Evolutionary conservation across 2,113 vertebrate species (phyloP).

Genomic region (Pipa parva): DNA sequence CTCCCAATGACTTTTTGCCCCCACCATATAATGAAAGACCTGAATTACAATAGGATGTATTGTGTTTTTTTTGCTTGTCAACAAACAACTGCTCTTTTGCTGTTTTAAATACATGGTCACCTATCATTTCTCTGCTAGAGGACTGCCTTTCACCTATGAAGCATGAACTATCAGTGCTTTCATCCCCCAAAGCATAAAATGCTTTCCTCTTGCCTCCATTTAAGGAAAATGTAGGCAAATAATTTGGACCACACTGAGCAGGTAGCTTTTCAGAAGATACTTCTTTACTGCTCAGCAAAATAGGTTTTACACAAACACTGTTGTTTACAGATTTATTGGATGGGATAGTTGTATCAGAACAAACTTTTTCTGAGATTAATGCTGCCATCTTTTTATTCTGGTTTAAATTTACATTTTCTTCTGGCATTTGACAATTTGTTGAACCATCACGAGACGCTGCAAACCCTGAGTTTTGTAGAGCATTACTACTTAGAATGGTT

Average conservation of each 20-base stretch:
- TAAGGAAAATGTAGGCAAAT: conserved; percentile 40
- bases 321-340: conserved; percentile 9
- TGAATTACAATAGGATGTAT: conserved; percentile 55
- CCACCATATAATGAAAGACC: conserved; percentile 48
- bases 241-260: neutral
- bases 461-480: conserved; percentile 15
- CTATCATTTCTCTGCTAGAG: conserved; percentile 40
- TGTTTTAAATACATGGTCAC: conserved; percentile 74
- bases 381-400: conserved; percentile 17
- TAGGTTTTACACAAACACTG: conserved; percentile 40
- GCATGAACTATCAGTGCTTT: conserved; percentile 40
- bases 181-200: conserved; percentile 46
- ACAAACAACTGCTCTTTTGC: conserved; percentile 82
- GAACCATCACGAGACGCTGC: conserved; percentile 31
- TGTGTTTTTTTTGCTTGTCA: conserved; percentile 79
- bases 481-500: conserved; percentile 39
- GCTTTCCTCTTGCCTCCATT: conserved; percentile 52
- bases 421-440: conserved; percentile 29
- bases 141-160: conserved; percentile 29
- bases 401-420: conserved; percentile 17
- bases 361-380: neutral
- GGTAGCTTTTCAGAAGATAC: neutral
- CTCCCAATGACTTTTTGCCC: conserved; percentile 84
- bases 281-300: conserved; percentile 50
- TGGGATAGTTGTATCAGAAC: neutral